Percentiles rank a stretch among this genome's conserved stretches.
Conservation (phyloP, 2,888 invertebrate species). For the Lithosia quadra region DNA sequence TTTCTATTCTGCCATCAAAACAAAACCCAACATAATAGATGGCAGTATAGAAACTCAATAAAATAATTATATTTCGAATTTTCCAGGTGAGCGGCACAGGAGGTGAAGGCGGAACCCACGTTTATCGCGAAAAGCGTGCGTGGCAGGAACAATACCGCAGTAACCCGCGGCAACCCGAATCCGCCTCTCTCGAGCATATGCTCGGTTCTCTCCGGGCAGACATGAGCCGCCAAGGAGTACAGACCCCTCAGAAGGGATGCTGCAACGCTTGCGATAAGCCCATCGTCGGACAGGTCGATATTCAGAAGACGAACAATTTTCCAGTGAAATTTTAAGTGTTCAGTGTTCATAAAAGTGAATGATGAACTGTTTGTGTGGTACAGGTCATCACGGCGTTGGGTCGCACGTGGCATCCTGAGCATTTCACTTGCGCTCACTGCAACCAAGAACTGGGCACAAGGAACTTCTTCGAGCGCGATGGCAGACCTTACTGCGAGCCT, state of each 20-base stretch:
- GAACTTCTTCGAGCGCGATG: slow-evolving; percentile 99
- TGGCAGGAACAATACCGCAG: slow-evolving; percentile 86
- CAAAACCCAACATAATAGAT: slow-evolving; percentile 2
- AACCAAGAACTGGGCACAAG: slow-evolving; percentile 98
- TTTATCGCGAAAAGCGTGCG: slow-evolving; percentile 88
- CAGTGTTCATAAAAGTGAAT: slow-evolving; percentile 46
- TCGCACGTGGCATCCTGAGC: slow-evolving; percentile 99
- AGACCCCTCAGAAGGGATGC: slow-evolving; percentile 99
- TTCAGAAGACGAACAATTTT: slow-evolving; percentile 14
- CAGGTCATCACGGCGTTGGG: slow-evolving; percentile 97
- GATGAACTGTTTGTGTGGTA: slow-evolving; percentile 56
- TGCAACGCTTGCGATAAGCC: slow-evolving; percentile 99
- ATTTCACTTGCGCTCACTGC: slow-evolving; percentile 99
- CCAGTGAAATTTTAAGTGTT: slow-evolving; percentile 39
- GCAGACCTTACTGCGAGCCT: slow-evolving; percentile 98
- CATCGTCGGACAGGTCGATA: slow-evolving; percentile 96
- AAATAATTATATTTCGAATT: slow-evolving; percentile 19
- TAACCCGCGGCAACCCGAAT: slow-evolving; percentile 86
- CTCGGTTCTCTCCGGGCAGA: slow-evolving; percentile 97
- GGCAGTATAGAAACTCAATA: slow-evolving; percentile 28
- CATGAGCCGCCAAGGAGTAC: slow-evolving; percentile 99
- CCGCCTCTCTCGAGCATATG: slow-evolving; percentile 91
- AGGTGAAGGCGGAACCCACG: slow-evolving; percentile 85
- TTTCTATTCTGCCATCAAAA: slow-evolving; percentile 37
- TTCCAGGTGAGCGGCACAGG: slow-evolving; percentile 78